Base-by-base conservation (phyloP, 2,797 vertebrate genomes). In the Dendrocincla tyrannina region DNA sequence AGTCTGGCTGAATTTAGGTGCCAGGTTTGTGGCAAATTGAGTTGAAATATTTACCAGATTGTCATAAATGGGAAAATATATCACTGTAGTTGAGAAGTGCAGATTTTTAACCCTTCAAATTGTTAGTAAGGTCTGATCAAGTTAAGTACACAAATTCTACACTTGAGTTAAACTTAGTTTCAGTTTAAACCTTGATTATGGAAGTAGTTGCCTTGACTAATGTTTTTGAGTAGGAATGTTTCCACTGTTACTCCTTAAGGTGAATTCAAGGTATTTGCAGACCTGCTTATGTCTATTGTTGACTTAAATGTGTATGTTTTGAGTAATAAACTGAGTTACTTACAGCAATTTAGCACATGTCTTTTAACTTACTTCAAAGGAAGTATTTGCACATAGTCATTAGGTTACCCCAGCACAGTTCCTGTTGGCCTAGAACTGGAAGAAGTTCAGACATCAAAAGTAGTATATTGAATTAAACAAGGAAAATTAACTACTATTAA, bases 101-200 rank as follows among this genome's bases (percentile, higher is more conserved):
- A 50, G 56, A 17, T 35, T 49, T 93, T 50, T 70, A 89, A 74
- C 23, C 39, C 37, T 74, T 70, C 28, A 37, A 19, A 52, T 59
- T 56, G 15, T 59, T 28, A 3, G 0, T 32, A 58, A 39, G 20
- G 17, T 25, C 37, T 77, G 44, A 35, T 66, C 19, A 17, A 3
- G 2, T 12, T 25, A 18, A 2, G 0, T 49, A 25, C 6, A 25
- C 8, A 17, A 50, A n/a, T 55, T 58, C 17, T 59, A 30, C 4
- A 7, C 42, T 56, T 24, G 28, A 35, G 8, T 76, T 87, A 39
- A 75, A 75, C 28, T 59, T 60, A 4, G 14, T 47, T 70, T 25
- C 11, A 22, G 0, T 80, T 74, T 77, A 67, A 82, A 53, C 41
- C 20, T 85, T 83, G 10, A 30, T 74, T 93, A 89, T 79, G 13